Evolutionary conservation across 1,140 invertebrate genomes (phyloP), one percentile per base, ranked within the genome.

Genomic region (Antheraea mylitta): DNA sequence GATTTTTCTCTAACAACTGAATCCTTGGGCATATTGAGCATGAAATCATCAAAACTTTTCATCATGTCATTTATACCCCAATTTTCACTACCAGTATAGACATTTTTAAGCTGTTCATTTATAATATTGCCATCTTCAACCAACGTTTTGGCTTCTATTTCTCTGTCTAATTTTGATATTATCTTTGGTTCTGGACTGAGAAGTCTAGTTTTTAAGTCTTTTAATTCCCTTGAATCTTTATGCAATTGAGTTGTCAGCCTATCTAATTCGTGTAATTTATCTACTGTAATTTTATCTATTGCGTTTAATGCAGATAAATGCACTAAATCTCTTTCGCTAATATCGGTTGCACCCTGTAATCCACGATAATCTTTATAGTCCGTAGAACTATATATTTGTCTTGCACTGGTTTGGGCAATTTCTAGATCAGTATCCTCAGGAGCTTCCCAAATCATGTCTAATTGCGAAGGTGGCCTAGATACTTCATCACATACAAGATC

Each of bases 401-500:
- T 89, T 61, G 74, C 81, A 79, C 79, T 82, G 76, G 84, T 79
- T 71, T 76, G 76, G 84, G 92, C 73, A 75, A 92, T 79, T 83
- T 93, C 90, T 71, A 93, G 76, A 87, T 93, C 79, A 81, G 93
- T 72, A 74, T 94, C 94, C 83, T 94, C 94, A 13, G 92, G 88
- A 68, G 94, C 94, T 82, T 97, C 96, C 95, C 96, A 97, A 75
- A 97, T 97, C 95, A 97, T 96, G 68, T 95, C 96, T 69, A 97
- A 87, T 74, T 96, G 96, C 58, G 95, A 95, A 65, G 94, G 85
- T 68, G 94, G 94, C 68, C 94, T 92, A 7, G 94, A 94, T 37
- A 86, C 92, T 81, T 95, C 94, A 76, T 95, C 93, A 77, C 94
- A 94, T 37, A 95, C 95, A 30, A 96, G 89, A 84, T 97, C 96